Base-by-base conservation (phyloP, 2,113 vertebrate species). In the Grantiella picta region DNA sequence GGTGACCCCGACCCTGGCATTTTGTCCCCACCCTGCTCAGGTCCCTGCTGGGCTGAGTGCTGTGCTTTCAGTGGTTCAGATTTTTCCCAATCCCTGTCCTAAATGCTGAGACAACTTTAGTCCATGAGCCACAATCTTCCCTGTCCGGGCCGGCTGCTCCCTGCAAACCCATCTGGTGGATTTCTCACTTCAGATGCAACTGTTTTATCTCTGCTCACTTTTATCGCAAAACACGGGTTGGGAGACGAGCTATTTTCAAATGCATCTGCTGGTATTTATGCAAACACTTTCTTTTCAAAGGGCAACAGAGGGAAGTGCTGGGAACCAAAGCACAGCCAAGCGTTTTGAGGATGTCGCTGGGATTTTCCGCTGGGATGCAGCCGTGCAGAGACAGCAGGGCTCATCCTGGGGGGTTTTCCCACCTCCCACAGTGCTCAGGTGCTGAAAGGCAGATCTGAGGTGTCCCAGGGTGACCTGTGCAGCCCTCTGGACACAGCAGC, bases 381-480 rank as follows among this genome's bases (percentile, higher is more conserved):
- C 16, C 31, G 1, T 1, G 4, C 16, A 36, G 50, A 14, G 68
- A 5, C 19, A 6, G 2, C 4, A 2, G 0, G 5, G 79, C 65
- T 52, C 36, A 1, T 23, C 53, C 33, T 2, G 1, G 2, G 66
- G 19, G 22, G n/a, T 23, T 4, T 50, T 3, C 14, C 21, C 13
- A 0, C 10, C 25, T n/a, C 9, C 29, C 3, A 1, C 2, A 3
- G 0, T 1, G 11, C 8, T 7, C 2, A 8, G 52, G 42, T 4
- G 25, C 31, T 7, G 21, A 10, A 9, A 11, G 36, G 52, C 35
- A 19, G 35, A 2, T 1, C 60, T 0, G 0, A 5, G 22, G 31
- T 6, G 24, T 5, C 35, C 57, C 2, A 18, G 57, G 33, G 38
- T 11, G 60, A 38, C 47, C 60, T 15, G 69, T 13, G 73, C n/a